These are phyloP conservation scores for Heterodera filipjevi DNA, from an alignment of 2,888 invertebrate genomes.

Conservation along the genomic window DNA sequence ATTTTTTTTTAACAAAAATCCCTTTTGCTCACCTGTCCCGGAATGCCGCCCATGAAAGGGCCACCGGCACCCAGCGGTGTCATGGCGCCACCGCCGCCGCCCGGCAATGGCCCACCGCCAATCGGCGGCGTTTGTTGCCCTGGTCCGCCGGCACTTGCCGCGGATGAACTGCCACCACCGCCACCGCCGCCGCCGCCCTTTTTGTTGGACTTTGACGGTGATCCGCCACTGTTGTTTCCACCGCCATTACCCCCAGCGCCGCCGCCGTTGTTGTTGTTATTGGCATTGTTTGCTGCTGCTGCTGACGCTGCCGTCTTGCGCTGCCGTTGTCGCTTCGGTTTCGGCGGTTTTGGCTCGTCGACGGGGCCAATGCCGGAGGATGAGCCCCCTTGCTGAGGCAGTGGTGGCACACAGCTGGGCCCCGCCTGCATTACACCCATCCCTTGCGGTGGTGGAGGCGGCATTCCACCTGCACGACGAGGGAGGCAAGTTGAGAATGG, in stretches of 20 bases:
- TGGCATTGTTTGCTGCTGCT: conserved; percentile 34
- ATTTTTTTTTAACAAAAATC: neutral
- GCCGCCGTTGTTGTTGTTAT: conserved; percentile 6
- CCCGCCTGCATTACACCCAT: neutral
- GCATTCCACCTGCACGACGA: neutral
- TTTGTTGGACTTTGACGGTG: conserved; percentile 37
- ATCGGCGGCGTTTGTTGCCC: conserved; percentile 24
- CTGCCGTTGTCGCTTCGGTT: conserved; percentile 52
- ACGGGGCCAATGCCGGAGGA: conserved; percentile 18
- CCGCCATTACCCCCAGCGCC: no score
- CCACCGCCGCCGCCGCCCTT: conserved; percentile 24
- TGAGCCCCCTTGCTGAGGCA: neutral
- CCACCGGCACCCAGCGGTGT: conserved; percentile 12
- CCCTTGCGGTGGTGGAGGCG: conserved; percentile 6
- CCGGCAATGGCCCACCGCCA: neutral
- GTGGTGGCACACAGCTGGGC: conserved; percentile 8
- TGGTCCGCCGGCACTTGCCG: conserved; percentile 7
- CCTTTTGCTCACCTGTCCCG: conserved; percentile 5
- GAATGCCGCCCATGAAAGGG: conserved; percentile 1
- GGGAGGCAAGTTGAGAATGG: no score
- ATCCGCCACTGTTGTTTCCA: conserved; percentile 15
- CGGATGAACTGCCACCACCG: neutral
- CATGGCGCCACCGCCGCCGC: neutral
- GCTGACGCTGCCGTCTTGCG: conserved; percentile 49
- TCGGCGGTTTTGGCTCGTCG: conserved; percentile 46